A percentile compares a stretch with the other conserved stretches of the same genome.
phyloP scores from a whole-genome alignment of 2,113 vertebrate genomes.

The Tor tambroides region DNA sequence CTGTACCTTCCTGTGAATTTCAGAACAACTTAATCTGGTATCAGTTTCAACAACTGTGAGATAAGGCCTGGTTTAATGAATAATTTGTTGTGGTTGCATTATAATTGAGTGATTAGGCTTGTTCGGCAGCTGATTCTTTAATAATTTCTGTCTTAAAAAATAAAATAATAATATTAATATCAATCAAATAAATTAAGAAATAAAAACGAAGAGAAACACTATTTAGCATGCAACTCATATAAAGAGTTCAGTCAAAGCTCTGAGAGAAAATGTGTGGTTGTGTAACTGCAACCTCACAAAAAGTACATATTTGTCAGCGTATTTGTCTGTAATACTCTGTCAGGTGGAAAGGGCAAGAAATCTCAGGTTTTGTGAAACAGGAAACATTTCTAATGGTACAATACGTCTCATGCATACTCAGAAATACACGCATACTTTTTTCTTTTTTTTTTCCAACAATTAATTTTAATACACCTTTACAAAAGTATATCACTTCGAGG shows the following conservation, averaged over 20 bases:
- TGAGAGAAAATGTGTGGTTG: not conserved
- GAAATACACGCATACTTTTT: conserved; percentile 13
- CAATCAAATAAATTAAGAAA: not conserved
- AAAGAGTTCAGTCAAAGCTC: not conserved
- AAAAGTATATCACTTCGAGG: not conserved
- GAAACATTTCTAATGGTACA: conserved; percentile 1
- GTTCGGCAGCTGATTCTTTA: not conserved
- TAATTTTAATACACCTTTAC: conserved; percentile 4
- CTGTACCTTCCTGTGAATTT: not conserved
- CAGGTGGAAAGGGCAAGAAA: not conserved
- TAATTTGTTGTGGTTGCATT: not conserved
- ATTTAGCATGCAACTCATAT: no score
- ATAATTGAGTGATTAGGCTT: not conserved
- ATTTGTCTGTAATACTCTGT: not conserved
- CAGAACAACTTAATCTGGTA: not conserved
- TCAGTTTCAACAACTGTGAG: conserved; percentile 14
- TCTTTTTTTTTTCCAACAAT: not conserved
- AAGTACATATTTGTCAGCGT: not conserved
- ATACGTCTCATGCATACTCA: conserved; percentile 11
- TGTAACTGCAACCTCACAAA: not conserved
- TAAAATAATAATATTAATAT: no score
- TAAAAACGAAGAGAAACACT: no score
- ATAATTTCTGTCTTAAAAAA: not conserved
- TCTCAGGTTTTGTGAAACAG: conserved; percentile 18
- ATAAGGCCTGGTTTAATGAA: conserved; percentile 17